Conservation (phyloP, 2,888 invertebrate genomes). For the Ormyrus rosae region DNA sequence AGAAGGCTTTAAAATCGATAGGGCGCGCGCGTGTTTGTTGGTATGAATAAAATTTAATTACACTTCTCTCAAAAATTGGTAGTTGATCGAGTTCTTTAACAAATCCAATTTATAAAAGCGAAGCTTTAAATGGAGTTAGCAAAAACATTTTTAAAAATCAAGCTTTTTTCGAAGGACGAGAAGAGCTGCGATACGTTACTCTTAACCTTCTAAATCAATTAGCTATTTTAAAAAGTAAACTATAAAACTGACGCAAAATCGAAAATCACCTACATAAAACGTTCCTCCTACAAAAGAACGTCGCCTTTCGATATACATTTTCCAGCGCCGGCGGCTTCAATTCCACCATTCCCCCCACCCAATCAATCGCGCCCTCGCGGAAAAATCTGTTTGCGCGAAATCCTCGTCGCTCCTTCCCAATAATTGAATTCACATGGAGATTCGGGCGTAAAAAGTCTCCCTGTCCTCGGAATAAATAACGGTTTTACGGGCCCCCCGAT, state of each 20-base stretch:
- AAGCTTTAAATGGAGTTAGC: too few relatives aligned
- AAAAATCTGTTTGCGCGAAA: constrained; percentile 1
- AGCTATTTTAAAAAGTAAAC: too few relatives aligned
- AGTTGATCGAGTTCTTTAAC: too few relatives aligned
- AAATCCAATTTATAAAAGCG: too few relatives aligned
- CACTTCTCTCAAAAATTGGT: background rate
- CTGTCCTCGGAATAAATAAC: constrained; percentile 9
- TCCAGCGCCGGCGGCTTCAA: background rate
- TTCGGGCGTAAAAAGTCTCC: background rate
- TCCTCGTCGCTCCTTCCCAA: background rate
- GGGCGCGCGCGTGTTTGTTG: background rate
- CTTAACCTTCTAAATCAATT: too few relatives aligned
- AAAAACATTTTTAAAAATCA: too few relatives aligned
- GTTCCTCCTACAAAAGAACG: too few relatives aligned
- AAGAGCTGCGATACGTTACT: too few relatives aligned
- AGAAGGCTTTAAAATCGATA: constrained; percentile 6
- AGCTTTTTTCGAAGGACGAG: too few relatives aligned
- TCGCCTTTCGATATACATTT: too few relatives aligned
- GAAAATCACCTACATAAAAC: too few relatives aligned
- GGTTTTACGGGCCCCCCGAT: constrained; percentile 8
- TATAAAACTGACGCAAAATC: too few relatives aligned
- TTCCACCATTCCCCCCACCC: background rate
- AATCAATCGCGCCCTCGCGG: background rate
- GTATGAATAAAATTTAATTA: constrained; percentile 20
- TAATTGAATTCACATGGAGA: background rate